Evolutionary conservation across 2,113 vertebrate genomes (phyloP).

Genomic region (Cinclus cinclus): DNA sequence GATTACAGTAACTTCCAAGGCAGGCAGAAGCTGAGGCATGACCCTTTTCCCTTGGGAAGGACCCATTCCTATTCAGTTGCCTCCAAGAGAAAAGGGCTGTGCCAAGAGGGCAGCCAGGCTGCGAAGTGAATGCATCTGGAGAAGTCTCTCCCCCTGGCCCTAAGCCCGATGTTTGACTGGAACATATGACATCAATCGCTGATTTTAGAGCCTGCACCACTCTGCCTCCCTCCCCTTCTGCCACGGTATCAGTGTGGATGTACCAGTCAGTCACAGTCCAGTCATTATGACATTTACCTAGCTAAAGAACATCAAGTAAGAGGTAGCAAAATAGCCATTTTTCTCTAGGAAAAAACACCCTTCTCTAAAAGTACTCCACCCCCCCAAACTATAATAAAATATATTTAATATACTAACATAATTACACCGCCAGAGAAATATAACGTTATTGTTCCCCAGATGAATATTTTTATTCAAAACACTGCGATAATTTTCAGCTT

Average conservation of each 20-base stretch:
- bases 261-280: fast-evolving
- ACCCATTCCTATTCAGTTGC: fast-evolving
- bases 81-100: background rate
- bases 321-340: background rate
- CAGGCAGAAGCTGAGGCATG: background rate
- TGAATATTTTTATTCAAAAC: background rate
- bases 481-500: background rate
- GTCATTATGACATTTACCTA: background rate
- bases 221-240: background rate
- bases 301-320: background rate
- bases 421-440: background rate
- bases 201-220: background rate
- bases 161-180: background rate
- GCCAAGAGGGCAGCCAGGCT: background rate
- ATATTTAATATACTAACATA: background rate
- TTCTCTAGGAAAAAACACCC: background rate
- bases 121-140: background rate
- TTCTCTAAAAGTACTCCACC: background rate
- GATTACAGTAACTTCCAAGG: background rate
- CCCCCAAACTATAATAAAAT: background rate
- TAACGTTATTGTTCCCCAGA: fast-evolving
- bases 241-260: background rate
- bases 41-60: background rate
- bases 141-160: background rate
- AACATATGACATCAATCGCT: background rate